A percentile compares a stretch with the other conserved stretches of the same genome.
Evolutionary conservation across 2,888 invertebrate species (phyloP).

Genomic region (Coleophora deauratella): DNA sequence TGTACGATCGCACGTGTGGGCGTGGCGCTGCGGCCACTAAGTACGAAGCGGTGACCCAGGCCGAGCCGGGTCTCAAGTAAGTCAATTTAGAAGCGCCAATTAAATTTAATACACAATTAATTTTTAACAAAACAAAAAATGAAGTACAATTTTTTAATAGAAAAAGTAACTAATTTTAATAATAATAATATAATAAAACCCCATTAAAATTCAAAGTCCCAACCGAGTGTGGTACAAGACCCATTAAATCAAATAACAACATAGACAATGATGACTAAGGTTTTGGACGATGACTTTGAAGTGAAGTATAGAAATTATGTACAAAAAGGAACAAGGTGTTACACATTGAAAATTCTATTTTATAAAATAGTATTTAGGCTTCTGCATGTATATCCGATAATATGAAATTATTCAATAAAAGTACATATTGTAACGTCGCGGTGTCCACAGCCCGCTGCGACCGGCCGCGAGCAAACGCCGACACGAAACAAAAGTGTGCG

Average conservation of each 20-base stretch:
- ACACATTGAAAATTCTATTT: constrained; percentile 22
- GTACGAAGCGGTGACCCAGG: constrained; percentile 50
- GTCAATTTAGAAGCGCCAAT: constrained; percentile 34
- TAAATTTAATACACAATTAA: constrained; percentile 21
- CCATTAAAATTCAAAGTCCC: constrained; percentile 22
- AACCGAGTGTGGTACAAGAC: constrained; percentile 12
- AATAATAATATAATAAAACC: constrained; percentile 12
- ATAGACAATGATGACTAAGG: constrained; percentile 20
- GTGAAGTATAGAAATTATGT: constrained; percentile 40
- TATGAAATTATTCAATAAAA: neutral
- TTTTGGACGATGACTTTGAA: constrained; percentile 48
- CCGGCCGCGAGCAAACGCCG: neutral
- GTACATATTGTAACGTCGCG: constrained; percentile 1
- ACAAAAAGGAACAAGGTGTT: constrained; percentile 35
- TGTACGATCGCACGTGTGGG: constrained; percentile 24
- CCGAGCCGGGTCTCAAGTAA: constrained; percentile 24
- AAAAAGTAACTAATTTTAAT: constrained; percentile 21
- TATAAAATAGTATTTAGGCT: constrained; percentile 27
- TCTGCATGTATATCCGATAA: constrained; percentile 12
- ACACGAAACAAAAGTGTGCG: neutral
- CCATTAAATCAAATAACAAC: constrained; percentile 19
- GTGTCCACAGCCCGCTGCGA: neutral
- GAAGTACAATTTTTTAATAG: constrained; percentile 28
- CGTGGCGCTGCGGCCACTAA: constrained; percentile 21
- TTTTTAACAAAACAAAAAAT: constrained; percentile 32